phyloP scores from a whole-genome alignment of 2,888 invertebrate species.

The Euzetes globulus region DNA sequence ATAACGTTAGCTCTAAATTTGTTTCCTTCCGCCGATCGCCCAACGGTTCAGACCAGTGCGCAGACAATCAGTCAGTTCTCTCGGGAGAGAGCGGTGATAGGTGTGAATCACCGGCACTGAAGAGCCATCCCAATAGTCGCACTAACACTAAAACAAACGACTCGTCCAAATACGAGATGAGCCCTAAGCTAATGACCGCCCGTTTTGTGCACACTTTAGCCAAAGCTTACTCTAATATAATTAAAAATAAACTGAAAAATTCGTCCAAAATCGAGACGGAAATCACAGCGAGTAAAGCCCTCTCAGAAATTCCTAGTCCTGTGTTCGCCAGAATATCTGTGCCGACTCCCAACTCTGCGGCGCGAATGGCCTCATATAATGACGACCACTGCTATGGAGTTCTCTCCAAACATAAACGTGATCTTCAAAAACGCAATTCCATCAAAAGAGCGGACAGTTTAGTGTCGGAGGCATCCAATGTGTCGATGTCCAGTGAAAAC shows the following conservation, averaged over 20 bases:
- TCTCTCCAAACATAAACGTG: conserved; percentile 34
- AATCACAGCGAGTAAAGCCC: conserved; percentile 38
- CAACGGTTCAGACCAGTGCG: conserved; percentile 29
- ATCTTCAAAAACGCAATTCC: conserved; percentile 54
- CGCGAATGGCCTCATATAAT: conserved; percentile 62
- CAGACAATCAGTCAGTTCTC: conserved; percentile 16
- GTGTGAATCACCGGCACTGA: conserved; percentile 2
- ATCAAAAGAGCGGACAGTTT: conserved; percentile 48
- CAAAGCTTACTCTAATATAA: conserved; percentile 47
- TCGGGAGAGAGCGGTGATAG: conserved; percentile 22
- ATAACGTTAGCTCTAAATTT: conserved; percentile 43
- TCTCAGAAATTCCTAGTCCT: conserved; percentile 27
- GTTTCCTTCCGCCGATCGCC: conserved; percentile 38
- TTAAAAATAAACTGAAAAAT: conserved; percentile 46
- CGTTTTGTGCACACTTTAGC: conserved; percentile 46
- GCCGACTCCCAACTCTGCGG: conserved; percentile 39
- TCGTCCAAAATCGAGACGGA: conserved; percentile 44
- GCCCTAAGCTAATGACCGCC: conserved; percentile 38
- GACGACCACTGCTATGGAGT: conserved; percentile 64
- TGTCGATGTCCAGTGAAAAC: conserved; percentile 52
- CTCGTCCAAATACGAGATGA: conserved; percentile 37
- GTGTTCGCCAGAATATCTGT: conserved; percentile 37
- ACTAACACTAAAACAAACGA: conserved; percentile 35
- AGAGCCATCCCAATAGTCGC: not conserved
- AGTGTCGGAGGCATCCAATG: conserved; percentile 53